These are phyloP conservation scores for Drosophila arizonae DNA, from an alignment of 1,140 invertebrate genomes.

Conservation along the genomic window DNA sequence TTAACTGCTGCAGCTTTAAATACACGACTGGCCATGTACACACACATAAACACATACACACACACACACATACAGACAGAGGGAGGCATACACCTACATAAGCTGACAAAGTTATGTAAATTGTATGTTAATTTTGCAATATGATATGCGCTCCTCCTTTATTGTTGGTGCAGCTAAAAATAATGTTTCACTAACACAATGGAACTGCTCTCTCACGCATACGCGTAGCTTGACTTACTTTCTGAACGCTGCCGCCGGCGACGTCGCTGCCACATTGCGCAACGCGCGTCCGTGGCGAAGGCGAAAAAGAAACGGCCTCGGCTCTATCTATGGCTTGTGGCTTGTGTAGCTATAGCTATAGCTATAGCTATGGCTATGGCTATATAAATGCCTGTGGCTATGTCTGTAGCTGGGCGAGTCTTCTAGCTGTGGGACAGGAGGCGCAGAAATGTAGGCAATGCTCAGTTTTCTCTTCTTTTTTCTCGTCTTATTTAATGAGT, in stretches of 20 bases:
- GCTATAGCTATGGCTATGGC: conserved; percentile 30
- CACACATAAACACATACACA: too few species aligned
- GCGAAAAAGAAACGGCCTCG: conserved; percentile 31
- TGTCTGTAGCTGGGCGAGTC: conserved; percentile 11
- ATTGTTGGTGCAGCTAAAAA: conserved; percentile 33
- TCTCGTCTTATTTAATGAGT: conserved; percentile 2
- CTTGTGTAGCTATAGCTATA: conserved; percentile 19
- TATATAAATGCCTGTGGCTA: conserved; percentile 30
- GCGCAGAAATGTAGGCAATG: conserved; percentile 71
- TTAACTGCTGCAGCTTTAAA: background rate
- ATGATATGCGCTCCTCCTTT: conserved; percentile 13
- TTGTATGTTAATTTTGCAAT: conserved; percentile 28
- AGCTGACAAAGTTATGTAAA: conserved; percentile 23
- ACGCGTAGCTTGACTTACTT: conserved; percentile 62
- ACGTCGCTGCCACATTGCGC: conserved; percentile 69
- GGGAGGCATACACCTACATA: background rate
- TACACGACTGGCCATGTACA: background rate
- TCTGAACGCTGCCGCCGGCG: conserved; percentile 49
- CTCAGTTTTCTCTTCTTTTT: background rate
- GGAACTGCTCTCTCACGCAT: conserved; percentile 31
- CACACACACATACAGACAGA: too few species aligned
- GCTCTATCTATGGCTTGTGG: conserved; percentile 26
- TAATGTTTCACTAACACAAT: conserved; percentile 19
- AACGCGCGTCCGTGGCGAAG: conserved; percentile 55
- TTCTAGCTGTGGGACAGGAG: conserved; percentile 46